Evolutionary conservation across 2,797 vertebrate species (phyloP).

Genomic region (Diceros bicornis): DNA sequence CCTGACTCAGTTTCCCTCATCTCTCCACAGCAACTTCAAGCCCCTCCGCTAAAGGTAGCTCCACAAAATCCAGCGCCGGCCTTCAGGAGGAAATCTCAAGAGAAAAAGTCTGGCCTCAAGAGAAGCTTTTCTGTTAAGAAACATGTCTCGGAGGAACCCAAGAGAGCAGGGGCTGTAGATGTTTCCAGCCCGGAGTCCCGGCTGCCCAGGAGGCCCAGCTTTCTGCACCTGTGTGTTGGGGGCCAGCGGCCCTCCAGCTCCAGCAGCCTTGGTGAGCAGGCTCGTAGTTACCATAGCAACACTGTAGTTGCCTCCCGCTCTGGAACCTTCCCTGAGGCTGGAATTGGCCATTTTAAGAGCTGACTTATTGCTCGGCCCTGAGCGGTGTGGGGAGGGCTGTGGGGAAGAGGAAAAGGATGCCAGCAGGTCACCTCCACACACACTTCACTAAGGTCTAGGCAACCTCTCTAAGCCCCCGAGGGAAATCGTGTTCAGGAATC

Average conservation of each 20-base stretch:
- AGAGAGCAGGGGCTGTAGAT: background rate
- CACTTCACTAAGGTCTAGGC: background rate
- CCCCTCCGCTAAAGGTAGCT: background rate
- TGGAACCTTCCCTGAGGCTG: background rate
- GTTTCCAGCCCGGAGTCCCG: background rate
- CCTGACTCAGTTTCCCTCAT: slow-evolving; percentile 43
- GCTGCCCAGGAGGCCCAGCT: slow-evolving; percentile 77
- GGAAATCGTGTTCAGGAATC: background rate
- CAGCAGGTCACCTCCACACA: background rate
- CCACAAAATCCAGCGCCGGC: background rate
- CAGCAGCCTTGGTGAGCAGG: slow-evolving; percentile 70
- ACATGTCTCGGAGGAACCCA: slow-evolving; percentile 63
- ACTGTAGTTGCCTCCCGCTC: background rate
- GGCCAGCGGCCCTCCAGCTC: slow-evolving; percentile 9
- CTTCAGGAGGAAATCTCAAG: slow-evolving; percentile 81
- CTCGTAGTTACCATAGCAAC: slow-evolving; percentile 42
- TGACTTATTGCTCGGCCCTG: background rate
- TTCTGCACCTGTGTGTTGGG: slow-evolving; percentile 84
- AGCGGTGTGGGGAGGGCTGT: background rate
- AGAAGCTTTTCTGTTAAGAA: slow-evolving; percentile 88
- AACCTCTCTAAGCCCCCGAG: fast-evolving
- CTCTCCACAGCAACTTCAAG: background rate
- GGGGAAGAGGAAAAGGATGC: background rate
- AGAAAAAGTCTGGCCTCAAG: slow-evolving; percentile 87
- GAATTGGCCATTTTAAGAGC: background rate